These are phyloP conservation scores for Mastomys natalensis DNA, from an alignment of 2,113 vertebrate genomes.

Conservation along the genomic window DNA sequence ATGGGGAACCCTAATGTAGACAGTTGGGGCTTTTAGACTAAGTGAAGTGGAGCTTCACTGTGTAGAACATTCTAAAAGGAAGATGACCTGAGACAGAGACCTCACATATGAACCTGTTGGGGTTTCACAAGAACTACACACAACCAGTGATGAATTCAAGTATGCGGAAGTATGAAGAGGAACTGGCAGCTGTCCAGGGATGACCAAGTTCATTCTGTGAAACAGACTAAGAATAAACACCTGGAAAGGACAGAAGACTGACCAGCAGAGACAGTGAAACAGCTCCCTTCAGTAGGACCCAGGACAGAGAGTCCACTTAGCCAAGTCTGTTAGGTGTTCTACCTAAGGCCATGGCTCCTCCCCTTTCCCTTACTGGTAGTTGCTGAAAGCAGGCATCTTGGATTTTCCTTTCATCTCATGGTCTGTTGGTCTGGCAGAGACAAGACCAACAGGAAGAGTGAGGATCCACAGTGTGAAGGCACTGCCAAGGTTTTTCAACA, in stretches of 20 bases:
- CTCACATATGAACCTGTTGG: background rate
- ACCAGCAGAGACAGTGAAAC: background rate
- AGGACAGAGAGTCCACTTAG: background rate
- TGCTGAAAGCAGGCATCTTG: background rate
- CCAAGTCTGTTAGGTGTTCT: background rate
- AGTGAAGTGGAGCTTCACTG: background rate
- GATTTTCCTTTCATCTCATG: background rate
- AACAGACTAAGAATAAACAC: background rate
- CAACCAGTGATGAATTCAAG: background rate
- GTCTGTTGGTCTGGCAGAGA: background rate
- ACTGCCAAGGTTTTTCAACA: background rate
- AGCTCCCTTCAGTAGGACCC: background rate
- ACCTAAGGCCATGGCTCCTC: background rate
- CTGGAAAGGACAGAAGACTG: background rate
- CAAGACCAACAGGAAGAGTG: background rate
- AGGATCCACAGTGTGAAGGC: fast-evolving
- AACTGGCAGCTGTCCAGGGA: background rate
- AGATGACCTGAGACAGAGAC: background rate
- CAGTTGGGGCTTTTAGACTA: background rate
- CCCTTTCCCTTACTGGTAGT: background rate
- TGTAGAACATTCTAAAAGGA: background rate
- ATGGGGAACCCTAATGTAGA: background rate
- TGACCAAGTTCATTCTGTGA: background rate
- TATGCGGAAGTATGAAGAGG: background rate
- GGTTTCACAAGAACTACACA: background rate